Percentiles rank a stretch among this genome's conserved stretches.
These are phyloP conservation scores for Esperia sulphurella DNA, from an alignment of 2,888 invertebrate species.

Conservation along the genomic window DNA sequence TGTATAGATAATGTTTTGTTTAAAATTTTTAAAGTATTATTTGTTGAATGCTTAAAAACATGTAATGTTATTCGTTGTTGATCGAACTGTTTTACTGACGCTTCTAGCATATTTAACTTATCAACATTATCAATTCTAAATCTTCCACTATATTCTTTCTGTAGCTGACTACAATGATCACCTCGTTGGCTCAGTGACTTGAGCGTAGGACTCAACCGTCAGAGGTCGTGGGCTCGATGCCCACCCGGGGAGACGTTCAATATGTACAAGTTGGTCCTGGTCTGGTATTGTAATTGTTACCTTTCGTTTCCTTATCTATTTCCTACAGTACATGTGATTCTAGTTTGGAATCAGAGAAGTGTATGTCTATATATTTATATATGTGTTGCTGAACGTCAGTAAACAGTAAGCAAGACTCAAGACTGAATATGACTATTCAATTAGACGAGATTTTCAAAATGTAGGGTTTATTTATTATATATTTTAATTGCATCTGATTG, in stretches of 20 bases:
- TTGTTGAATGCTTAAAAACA: constrained; percentile 4
- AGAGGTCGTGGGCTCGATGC: no score
- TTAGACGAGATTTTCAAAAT: constrained; percentile 30
- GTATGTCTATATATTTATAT: no score
- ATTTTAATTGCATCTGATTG: no score
- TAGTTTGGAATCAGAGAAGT: background rate
- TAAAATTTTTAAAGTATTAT: constrained; percentile 9
- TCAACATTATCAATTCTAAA: no score
- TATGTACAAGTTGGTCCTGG: no score
- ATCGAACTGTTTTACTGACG: background rate
- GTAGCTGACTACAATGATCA: no score
- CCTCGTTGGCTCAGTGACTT: no score
- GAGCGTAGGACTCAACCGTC: no score
- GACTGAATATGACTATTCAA: constrained; percentile 39
- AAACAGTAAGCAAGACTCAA: constrained; percentile 30
- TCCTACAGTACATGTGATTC: background rate
- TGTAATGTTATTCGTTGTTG: background rate
- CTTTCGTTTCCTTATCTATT: constrained; percentile 2
- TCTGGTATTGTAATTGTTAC: no score
- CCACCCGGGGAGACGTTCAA: no score
- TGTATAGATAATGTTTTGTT: background rate
- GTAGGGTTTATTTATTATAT: constrained; percentile 23
- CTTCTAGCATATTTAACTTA: no score
- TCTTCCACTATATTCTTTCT: no score
- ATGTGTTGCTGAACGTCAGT: constrained; percentile 6